Percentiles rank a stretch among this genome's conserved stretches.
phyloP scores from a whole-genome alignment of 2,113 vertebrate species.

The Dinomys branickii region DNA sequence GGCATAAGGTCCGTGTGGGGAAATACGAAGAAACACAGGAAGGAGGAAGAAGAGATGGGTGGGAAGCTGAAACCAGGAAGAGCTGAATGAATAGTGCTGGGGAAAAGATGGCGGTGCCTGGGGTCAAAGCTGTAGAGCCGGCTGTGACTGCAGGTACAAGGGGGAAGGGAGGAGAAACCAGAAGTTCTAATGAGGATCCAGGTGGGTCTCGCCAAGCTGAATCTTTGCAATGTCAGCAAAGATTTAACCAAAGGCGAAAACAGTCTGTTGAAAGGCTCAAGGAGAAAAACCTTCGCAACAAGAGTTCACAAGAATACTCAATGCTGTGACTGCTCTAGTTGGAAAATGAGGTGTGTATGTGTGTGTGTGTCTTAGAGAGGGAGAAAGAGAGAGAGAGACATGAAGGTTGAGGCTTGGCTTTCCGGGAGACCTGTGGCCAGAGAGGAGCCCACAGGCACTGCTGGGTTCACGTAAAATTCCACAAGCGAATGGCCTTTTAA shows the following conservation, averaged over 20 bases:
- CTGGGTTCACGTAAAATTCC: not conserved
- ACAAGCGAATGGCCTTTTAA: not conserved
- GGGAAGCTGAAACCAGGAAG: not conserved
- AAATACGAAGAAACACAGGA: not conserved
- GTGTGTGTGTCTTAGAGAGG: not conserved
- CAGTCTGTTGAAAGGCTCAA: not conserved
- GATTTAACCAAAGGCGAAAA: not conserved
- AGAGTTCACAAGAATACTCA: not conserved
- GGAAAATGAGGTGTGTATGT: not conserved
- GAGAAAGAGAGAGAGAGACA: not conserved
- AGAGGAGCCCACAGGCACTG: rapidly evolving
- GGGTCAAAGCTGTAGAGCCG: not conserved
- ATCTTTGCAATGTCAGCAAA: not conserved
- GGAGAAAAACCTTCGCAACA: not conserved
- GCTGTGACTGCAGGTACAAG: not conserved
- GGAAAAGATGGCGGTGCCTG: rapidly evolving
- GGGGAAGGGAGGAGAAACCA: not conserved
- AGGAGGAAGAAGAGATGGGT: not conserved
- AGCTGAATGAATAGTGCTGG: not conserved
- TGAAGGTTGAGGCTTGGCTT: not conserved
- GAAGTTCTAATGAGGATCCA: not conserved
- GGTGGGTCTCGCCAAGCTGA: not conserved
- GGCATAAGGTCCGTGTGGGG: not conserved
- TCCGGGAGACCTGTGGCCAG: not conserved
- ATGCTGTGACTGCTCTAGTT: not conserved